Evolutionary conservation across 2,113 vertebrate species (phyloP).

Genomic region (Burhinus oedicnemus): DNA sequence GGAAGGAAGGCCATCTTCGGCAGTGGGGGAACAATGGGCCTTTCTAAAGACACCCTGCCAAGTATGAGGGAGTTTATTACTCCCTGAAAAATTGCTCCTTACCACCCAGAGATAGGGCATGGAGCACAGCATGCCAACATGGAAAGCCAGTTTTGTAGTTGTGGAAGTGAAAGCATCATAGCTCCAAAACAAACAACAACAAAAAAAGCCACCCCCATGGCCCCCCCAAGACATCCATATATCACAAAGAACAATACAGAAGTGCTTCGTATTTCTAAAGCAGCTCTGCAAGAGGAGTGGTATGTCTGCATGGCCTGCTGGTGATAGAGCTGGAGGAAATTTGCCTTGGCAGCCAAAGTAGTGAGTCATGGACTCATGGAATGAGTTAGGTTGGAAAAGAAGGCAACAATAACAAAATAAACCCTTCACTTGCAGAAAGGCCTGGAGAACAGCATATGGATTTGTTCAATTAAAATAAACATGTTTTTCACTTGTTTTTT

Average conservation of each 20-base stretch:
- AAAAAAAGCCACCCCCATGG: neutral
- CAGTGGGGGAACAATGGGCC: neutral
- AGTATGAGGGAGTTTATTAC: neutral
- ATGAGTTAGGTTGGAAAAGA: neutral
- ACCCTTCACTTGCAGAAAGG: neutral
- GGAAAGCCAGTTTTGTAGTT: neutral
- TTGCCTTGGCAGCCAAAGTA: neutral
- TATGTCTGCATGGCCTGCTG: neutral
- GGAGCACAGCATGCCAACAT: neutral
- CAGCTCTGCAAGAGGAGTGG: neutral
- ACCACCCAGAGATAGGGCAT: neutral
- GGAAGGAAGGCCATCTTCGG: neutral
- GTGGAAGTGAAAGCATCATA: neutral
- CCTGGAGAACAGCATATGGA: conserved; percentile 12
- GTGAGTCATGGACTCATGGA: neutral
- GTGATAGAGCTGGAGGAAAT: neutral
- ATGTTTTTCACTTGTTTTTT: neutral
- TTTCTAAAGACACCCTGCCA: neutral
- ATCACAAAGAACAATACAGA: neutral
- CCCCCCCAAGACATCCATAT: neutral
- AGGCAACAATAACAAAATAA: conserved; percentile 1
- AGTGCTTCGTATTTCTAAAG: neutral
- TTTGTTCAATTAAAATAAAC: conserved; percentile 18
- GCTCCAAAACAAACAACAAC: neutral
- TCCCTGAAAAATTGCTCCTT: neutral